These are phyloP conservation scores for Genyomyrus donnyi DNA, from an alignment of 2,113 vertebrate genomes.

Conservation along the genomic window DNA sequence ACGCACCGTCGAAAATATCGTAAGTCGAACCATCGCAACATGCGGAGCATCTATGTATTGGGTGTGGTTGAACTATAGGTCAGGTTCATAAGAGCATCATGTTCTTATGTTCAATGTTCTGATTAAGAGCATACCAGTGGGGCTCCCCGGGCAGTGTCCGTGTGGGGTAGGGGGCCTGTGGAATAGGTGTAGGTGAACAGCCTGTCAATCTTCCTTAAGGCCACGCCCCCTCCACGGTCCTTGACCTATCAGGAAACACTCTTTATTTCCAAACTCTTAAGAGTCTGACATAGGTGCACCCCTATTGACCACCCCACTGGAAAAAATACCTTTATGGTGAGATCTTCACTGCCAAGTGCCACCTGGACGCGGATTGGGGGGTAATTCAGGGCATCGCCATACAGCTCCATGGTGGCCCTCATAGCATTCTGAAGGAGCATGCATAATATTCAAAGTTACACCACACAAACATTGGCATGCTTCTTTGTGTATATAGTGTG, in stretches of 20 bases:
- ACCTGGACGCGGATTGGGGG: constrained; percentile 75
- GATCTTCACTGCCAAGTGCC: constrained; percentile 77
- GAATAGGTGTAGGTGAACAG: constrained; percentile 97
- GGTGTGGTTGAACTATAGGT: not conserved
- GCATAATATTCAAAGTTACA: not conserved
- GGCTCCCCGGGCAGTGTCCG: constrained; percentile 71
- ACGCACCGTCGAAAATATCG: not conserved
- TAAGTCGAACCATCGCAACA: not conserved
- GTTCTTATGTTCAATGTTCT: not conserved
- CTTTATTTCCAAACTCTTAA: not conserved
- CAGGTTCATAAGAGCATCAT: not conserved
- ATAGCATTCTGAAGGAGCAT: constrained; percentile 79
- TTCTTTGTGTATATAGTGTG: not conserved
- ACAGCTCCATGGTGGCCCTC: constrained; percentile 89
- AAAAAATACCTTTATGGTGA: constrained; percentile 85
- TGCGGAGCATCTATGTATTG: not conserved
- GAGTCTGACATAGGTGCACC: not conserved
- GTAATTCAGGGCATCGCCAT: constrained; percentile 72
- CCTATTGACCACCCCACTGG: not conserved
- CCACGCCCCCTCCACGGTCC: constrained; percentile 89
- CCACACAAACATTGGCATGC: not conserved
- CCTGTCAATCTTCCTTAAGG: constrained; percentile 87
- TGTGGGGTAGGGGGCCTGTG: constrained; percentile 80
- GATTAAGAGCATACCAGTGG: constrained; percentile 69
- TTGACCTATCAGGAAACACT: constrained; percentile 65